Evolutionary conservation across 2,113 vertebrate species (phyloP), one percentile per base, ranked within the genome.

Genomic region (Cynocephalus volans): DNA sequence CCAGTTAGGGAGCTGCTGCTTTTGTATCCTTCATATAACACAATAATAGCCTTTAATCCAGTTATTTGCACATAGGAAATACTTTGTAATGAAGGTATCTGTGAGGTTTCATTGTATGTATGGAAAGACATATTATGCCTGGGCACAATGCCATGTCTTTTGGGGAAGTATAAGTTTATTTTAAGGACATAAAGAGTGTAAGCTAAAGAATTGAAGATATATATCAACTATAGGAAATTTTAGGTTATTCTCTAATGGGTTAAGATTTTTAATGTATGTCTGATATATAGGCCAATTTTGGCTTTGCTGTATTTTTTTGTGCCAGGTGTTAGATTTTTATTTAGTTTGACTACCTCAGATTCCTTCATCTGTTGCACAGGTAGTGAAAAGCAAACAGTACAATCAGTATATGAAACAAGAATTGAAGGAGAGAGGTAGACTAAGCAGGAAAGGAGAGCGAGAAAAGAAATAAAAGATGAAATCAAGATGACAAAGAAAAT

Each of bases 331-430:
- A 90, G 36, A 12, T 33, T 70, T 58, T 97, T 91, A 33, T 60
- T 96, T 77, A 85, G 10, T 96, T 97, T 95, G 73, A 64, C 23
- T 90, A 9, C 62, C 12, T 97, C 6, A 0, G 58, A 85, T 95
- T 82, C 41, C 52, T 96, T 84, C 10, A 36, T 93, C 26, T 90
- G 52, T 92, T 98, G 67, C 94, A 81, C 11, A 93, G 85, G 14
- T 73, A 96, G 24, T 94, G 64, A 95, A 97, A 96, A 91, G 86
- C 79, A 73, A 41, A 84, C 0, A 92, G 24, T 96, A 70, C 67
- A 93, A n/a, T 94, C 80, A 96, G 24, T 10, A 0, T 93, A 50
- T 91, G 36, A 84, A 94, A 81, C 28, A 93, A 96, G 86, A 90
- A 45, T 28, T 97, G 64, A 56, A 90, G 72, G 52, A 91, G 31